Percentiles rank a stretch among this genome's conserved stretches.
Conservation (phyloP, 2,888 invertebrate genomes). For the Oligia latruncula region DNA sequence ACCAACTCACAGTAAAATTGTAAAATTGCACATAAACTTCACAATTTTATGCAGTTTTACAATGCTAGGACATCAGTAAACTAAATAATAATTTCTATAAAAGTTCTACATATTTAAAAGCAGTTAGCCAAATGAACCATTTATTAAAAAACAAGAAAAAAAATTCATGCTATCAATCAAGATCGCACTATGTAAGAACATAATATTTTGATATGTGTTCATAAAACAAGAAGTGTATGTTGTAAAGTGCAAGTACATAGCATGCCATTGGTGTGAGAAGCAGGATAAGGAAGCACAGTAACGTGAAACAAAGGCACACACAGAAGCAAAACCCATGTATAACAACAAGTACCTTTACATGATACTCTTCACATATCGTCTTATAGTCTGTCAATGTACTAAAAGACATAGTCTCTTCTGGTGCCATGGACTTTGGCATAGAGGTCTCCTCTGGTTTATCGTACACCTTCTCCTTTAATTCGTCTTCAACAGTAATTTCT, state of each 20-base stretch:
- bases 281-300: conserved; percentile 67
- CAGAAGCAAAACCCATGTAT: conserved; percentile 70
- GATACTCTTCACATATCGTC: conserved; percentile 93
- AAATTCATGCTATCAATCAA: conserved; percentile 11
- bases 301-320: conserved; percentile 57
- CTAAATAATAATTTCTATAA: neutral
- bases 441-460: conserved; percentile 73
- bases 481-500: conserved; percentile 82
- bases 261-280: conserved; percentile 74
- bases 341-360: conserved; percentile 90
- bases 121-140: conserved; percentile 42
- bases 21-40: conserved; percentile 13
- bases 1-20: conserved; percentile 9
- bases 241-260: conserved; percentile 71
- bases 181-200: conserved; percentile 39
- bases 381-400: conserved; percentile 92
- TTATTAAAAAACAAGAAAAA: conserved; percentile 55
- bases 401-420: conserved; percentile 85
- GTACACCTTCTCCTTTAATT: conserved; percentile 72
- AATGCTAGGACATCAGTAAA: conserved; percentile 10
- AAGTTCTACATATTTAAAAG: conserved; percentile 57
- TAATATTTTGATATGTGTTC: conserved; percentile 68
- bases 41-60: conserved; percentile 14
- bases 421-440: conserved; percentile 81
- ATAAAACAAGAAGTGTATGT: conserved; percentile 69